phyloP scores from a whole-genome alignment of 1,140 invertebrate genomes.

The Phocides pigmalion region DNA sequence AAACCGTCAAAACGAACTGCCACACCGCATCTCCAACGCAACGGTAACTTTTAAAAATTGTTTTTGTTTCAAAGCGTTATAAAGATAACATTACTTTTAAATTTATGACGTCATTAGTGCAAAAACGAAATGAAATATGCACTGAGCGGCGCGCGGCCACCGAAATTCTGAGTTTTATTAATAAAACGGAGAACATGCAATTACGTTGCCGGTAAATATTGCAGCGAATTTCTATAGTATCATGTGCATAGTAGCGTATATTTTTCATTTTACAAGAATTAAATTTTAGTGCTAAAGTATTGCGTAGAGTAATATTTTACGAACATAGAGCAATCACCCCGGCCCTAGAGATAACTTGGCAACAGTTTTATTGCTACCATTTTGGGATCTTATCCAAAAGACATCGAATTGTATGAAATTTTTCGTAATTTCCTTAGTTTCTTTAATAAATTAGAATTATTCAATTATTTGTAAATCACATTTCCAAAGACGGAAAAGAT shows the following conservation, averaged over 20 bases:
- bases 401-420: too few relatives aligned
- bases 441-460: too few relatives aligned
- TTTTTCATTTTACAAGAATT: background rate
- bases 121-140: constrained; percentile 54
- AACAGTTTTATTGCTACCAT: too few relatives aligned
- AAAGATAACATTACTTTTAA: constrained; percentile 47
- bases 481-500: too few relatives aligned
- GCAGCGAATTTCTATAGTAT: background rate
- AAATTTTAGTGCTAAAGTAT: background rate
- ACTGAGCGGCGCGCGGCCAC: constrained; percentile 9
- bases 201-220: constrained; percentile 4
- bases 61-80: constrained; percentile 48
- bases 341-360: too few relatives aligned
- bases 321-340: too few relatives aligned
- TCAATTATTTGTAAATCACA: too few relatives aligned
- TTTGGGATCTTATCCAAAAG: too few relatives aligned
- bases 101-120: constrained; percentile 61
- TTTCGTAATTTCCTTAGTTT: too few relatives aligned
- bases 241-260: background rate
- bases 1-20: background rate
- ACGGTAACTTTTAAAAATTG: constrained; percentile 17
- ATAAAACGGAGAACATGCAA: constrained; percentile 9
- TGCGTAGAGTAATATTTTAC: too few relatives aligned
- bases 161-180: constrained; percentile 19
- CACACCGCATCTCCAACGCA: background rate